Evolutionary conservation across 2,888 invertebrate species (phyloP), one percentile per base, ranked within the genome.

Genomic region (Lottia scabra): DNA sequence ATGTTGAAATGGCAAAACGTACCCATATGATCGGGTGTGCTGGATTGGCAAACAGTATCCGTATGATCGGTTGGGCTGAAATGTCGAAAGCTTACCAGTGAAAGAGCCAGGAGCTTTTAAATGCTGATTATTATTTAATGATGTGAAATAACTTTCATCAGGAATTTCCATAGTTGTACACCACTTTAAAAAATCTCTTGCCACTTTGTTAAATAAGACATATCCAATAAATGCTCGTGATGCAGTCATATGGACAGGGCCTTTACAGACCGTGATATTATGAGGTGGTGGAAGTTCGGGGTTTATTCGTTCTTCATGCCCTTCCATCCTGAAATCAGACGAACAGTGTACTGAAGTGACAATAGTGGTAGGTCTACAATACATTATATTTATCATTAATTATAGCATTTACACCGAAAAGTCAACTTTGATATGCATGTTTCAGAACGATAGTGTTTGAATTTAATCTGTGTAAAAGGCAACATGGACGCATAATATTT

Each of bases 91-190:
- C 30, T 56, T 65, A 84, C 84, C 81, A 73, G 69, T 76, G 62
- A 83, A 84, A 5, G 84, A 78, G 23, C 85, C 85, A 2, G 85
- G 85, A 0, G 82, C 78, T 1, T 75, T 74, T 4, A 83, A 74
- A 38, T 80, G 78, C 10, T 81, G 78, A 67, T 83, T 85, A 71
- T 82, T 78, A 68, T 84, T 84, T 10, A 86, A 67, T 1, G 85
- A 81, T 0, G 82, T 70, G 77, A 84, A 86, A 70, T 76, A 84
- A 45, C 80, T 78, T 72, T 86, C 86, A 26, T 86, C 85, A 0
- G 85, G 81, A 2, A 80, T 74, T 10, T 76, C 64, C 8, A 81
- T 80, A 26, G 78, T 75, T 23, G 67, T 67, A 69, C 81, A 76
- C 85, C 85, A 86, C 6, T 78, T 68, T 2, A 81, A 71, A 13